These are phyloP conservation scores for Furcula furcula DNA, from an alignment of 2,888 invertebrate species.

Conservation along the genomic window DNA sequence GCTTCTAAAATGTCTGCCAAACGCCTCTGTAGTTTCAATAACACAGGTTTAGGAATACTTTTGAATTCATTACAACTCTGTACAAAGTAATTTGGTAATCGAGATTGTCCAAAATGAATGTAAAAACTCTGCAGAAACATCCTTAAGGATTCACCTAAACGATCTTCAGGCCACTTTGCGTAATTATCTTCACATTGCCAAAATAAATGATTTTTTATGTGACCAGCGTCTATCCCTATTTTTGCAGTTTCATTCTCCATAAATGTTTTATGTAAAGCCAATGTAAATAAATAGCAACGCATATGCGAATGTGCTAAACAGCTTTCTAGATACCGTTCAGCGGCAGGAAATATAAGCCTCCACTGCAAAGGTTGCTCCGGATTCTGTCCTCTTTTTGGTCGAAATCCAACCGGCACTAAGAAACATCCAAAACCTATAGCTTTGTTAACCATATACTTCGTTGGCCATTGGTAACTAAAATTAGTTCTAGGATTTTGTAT, in stretches of 20 bases:
- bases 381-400: constrained; percentile 83
- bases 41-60: constrained; percentile 83
- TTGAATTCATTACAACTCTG: constrained; percentile 87
- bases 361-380: constrained; percentile 86
- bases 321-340: constrained; percentile 88
- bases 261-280: constrained; percentile 87
- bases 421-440: constrained; percentile 85
- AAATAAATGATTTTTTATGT: constrained; percentile 87
- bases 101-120: constrained; percentile 80
- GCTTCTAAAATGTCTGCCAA: constrained; percentile 86
- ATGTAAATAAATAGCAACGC: constrained; percentile 85
- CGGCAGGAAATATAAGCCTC: constrained; percentile 89
- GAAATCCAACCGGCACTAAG: constrained; percentile 86
- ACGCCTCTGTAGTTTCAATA: constrained; percentile 84
- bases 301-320: constrained; percentile 87
- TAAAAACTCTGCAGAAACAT: constrained; percentile 84
- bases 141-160: constrained; percentile 85
- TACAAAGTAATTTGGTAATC: constrained; percentile 88
- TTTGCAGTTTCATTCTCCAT: constrained; percentile 84
- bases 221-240: constrained; percentile 85
- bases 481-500: constrained; percentile 81
- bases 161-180: constrained; percentile 87
- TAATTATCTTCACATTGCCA: constrained; percentile 89
- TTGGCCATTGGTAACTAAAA: constrained; percentile 86
- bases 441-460: constrained; percentile 84